Percentiles rank a stretch among this genome's conserved stretches.
Conservation (phyloP, 23 tunicate species). For the Diplosoma virens region DNA sequence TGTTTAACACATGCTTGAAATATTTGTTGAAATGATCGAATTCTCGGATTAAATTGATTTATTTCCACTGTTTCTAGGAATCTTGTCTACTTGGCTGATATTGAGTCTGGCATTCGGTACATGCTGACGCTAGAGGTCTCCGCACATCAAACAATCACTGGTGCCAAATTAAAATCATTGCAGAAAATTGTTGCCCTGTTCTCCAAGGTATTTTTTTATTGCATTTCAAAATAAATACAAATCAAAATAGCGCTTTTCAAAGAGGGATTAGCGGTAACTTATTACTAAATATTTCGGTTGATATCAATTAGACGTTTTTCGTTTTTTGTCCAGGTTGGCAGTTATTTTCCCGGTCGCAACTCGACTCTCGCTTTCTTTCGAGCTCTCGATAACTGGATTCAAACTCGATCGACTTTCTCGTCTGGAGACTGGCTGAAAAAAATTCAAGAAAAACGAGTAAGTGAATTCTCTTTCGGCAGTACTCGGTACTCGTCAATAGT, state of each 20-base stretch:
- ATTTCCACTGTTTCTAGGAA: constrained; percentile 56
- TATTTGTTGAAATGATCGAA: too few relatives aligned
- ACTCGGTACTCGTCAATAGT: background rate
- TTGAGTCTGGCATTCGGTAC: constrained; percentile 74
- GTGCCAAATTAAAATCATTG: constrained; percentile 38
- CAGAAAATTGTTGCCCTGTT: constrained; percentile 34
- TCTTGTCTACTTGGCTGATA: constrained; percentile 59
- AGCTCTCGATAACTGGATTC: background rate
- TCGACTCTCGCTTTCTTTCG: background rate
- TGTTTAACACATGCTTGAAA: too few relatives aligned
- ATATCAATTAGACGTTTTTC: background rate
- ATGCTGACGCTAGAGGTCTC: constrained; percentile 54
- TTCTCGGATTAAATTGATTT: too few relatives aligned
- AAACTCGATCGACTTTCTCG: background rate
- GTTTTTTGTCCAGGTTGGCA: background rate
- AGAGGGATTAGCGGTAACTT: too few relatives aligned
- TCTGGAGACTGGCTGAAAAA: constrained; percentile 1
- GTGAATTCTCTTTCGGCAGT: background rate
- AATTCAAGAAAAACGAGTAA: background rate
- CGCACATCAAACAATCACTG: constrained; percentile 25
- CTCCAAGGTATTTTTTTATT: constrained; percentile 37
- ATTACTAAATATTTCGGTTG: too few relatives aligned
- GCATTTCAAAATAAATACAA: constrained; percentile 46
- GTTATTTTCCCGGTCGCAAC: background rate
- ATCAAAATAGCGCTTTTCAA: too few relatives aligned